These are phyloP conservation scores for Tetanocera ferruginea DNA, from an alignment of 2,888 invertebrate genomes.

Conservation along the genomic window DNA sequence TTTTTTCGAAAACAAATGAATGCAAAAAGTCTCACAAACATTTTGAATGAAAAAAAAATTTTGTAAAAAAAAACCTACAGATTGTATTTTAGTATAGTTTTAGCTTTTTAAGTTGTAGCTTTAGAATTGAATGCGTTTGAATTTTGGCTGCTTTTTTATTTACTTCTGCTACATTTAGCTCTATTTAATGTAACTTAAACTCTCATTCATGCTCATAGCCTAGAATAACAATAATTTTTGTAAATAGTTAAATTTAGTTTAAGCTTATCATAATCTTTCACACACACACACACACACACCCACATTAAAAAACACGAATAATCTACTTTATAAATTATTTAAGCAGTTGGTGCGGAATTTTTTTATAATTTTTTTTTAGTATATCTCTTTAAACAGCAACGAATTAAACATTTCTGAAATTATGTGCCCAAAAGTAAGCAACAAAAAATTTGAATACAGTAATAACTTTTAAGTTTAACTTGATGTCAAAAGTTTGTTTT, in stretches of 20 bases:
- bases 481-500: too few species aligned
- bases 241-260: neutral
- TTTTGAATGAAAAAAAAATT: conserved; percentile 11
- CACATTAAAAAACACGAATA: neutral
- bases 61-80: neutral
- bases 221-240: neutral
- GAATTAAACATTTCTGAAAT: neutral
- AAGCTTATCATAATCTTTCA: neutral
- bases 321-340: neutral
- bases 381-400: neutral
- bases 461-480: too few species aligned
- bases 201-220: neutral
- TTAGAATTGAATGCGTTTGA: neutral
- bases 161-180: neutral
- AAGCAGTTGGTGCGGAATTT: neutral
- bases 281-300: neutral
- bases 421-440: neutral
- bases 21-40: conserved; percentile 13
- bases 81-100: conserved; percentile 6
- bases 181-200: neutral
- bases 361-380: neutral
- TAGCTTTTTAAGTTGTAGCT: neutral
- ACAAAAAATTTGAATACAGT: too few species aligned
- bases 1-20: conserved; percentile 4
- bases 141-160: neutral